A percentile compares a stretch with the other conserved stretches of the same genome.
These are phyloP conservation scores for Chrysogorgia sp. DNA, from an alignment of 92 coral and sea anemone genomes.

Conservation along the genomic window DNA sequence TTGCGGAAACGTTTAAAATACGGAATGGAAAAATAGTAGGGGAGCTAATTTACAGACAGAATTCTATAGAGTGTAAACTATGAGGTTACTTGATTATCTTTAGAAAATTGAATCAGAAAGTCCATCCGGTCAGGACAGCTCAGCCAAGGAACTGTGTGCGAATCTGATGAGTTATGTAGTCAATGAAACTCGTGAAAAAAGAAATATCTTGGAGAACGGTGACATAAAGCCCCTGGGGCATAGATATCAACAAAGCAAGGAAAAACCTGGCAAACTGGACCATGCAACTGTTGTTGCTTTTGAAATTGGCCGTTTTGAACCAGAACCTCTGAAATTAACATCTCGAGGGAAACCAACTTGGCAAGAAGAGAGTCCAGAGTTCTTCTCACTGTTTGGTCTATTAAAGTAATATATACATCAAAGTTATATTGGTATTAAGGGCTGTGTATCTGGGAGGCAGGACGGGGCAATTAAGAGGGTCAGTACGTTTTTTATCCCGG, in stretches of 20 bases:
- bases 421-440: no score
- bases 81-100: no score
- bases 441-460: no score
- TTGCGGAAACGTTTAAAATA: no score
- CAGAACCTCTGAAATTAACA: constrained; percentile 62
- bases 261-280: constrained; percentile 91
- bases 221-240: constrained; percentile 49
- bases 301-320: constrained; percentile 87
- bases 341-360: constrained; percentile 61
- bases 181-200: constrained; percentile 77
- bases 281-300: constrained; percentile 97
- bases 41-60: no score
- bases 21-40: no score
- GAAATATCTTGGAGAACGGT: constrained; percentile 68
- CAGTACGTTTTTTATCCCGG: no score
- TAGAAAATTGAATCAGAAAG: constrained; percentile 52
- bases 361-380: neutral
- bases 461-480: no score
- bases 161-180: constrained; percentile 80
- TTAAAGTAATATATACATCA: neutral
- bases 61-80: no score
- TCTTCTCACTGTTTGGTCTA: constrained; percentile 7
- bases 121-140: constrained; percentile 66
- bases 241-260: constrained; percentile 67
- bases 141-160: constrained; percentile 88